Conservation (phyloP, 2,797 vertebrate genomes). For the Bradypodion pumilum region DNA sequence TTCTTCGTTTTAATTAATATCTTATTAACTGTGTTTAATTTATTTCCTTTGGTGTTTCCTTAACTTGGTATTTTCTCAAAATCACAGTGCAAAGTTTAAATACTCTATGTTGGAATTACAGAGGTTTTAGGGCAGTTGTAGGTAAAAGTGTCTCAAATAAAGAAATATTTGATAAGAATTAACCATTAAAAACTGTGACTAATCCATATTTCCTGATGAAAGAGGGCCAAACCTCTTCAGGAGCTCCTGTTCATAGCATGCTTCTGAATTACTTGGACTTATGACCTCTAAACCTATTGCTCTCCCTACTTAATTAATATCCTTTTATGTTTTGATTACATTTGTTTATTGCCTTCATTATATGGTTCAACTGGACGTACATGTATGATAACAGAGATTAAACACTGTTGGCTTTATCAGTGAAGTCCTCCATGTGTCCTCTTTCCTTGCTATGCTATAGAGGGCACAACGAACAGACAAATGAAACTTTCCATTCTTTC, state of each 20-base stretch:
- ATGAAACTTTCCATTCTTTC: slow-evolving; percentile 76
- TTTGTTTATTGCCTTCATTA: slow-evolving; percentile 63
- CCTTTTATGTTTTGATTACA: slow-evolving; percentile 77
- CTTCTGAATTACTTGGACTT: slow-evolving; percentile 60
- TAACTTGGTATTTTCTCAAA: slow-evolving; percentile 17
- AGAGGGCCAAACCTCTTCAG: slow-evolving; percentile 78
- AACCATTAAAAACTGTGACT: slow-evolving; percentile 76
- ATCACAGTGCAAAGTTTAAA: slow-evolving; percentile 46
- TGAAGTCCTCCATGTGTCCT: slow-evolving; percentile 43
- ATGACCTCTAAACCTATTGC: slow-evolving; percentile 64
- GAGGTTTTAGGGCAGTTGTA: slow-evolving; percentile 29
- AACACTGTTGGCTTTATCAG: slow-evolving; percentile 38
- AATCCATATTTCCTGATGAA: slow-evolving; percentile 73
- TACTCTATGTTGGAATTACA: slow-evolving; percentile 34
- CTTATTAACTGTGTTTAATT: slow-evolving; percentile 60
- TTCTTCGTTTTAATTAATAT: neutral
- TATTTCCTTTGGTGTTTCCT: slow-evolving; percentile 50
- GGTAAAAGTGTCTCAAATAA: slow-evolving; percentile 69
- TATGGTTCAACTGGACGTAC: slow-evolving; percentile 32
- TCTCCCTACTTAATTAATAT: slow-evolving; percentile 68
- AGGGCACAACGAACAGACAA: slow-evolving; percentile 68
- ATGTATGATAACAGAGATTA: slow-evolving; percentile 41
- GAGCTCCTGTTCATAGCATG: slow-evolving; percentile 73
- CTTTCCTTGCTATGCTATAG: slow-evolving; percentile 63
- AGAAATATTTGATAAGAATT: slow-evolving; percentile 76